Base-by-base conservation (phyloP, 2,113 vertebrate genomes). In the Danionella cerebrum region DNA sequence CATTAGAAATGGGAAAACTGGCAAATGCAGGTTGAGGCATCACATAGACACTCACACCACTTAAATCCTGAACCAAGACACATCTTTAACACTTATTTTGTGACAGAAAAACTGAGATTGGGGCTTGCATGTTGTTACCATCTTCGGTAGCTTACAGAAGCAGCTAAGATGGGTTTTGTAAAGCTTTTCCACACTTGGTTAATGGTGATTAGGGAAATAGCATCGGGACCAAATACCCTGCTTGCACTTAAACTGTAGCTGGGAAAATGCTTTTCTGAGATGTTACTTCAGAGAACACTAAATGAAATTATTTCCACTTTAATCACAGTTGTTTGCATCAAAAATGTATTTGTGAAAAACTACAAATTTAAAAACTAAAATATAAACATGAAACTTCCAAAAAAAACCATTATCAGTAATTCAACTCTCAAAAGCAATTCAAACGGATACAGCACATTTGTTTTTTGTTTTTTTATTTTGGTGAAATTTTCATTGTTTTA, bases 1-100 rank as follows among this genome's bases (percentile, higher is more conserved):
- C 45, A 66, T 65, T 62, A 57, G n/a, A 18, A 53, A 29, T 59
- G 38, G 51, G 19, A 50, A 48, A 63, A 57, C 27, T 36, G 27
- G 47, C 27, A 41, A 41, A 39, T 33, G 7, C 8, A 22, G 44
- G 44, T 33, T 48, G 21, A 57, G 53, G 59, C 35, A 45, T 59
- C 35, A 24, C 12, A 19, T 44, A 18, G n/a, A n/a, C n/a, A n/a
- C n/a, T n/a, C n/a, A n/a, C 35, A 33, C 33, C n/a, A 42, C 29
- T 22, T 35, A 50, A 18, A 64, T 27, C 18, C 45, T 44, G 16
- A 66, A 33, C 25, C 22, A 60, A 27, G 8, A 22, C 22, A 10
- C 12, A 29, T 38, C 31, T 44, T 29, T 36, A 45, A 65, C 48
- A 55, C 14, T 16, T 44, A 53, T 45, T 60, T 62, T 52, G 47